phyloP scores from a whole-genome alignment of 2,113 vertebrate genomes.

The Corythoichthys intestinalis region DNA sequence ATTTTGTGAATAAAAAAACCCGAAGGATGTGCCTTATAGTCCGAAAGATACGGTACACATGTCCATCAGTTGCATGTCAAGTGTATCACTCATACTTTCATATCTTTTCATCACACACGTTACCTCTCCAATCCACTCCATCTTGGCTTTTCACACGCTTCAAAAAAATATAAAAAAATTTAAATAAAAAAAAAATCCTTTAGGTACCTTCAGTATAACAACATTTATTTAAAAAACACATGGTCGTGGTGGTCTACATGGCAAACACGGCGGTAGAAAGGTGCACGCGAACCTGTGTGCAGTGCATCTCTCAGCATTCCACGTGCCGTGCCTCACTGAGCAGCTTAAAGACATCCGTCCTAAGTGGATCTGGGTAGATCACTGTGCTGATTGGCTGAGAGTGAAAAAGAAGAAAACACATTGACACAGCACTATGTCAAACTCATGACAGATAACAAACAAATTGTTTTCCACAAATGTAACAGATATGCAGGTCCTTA shows the following conservation, averaged over 20 bases:
- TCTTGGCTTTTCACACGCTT: slow-evolving; percentile 11
- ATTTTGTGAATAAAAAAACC: too few species aligned
- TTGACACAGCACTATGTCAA: background rate
- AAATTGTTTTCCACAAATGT: background rate
- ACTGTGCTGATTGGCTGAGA: slow-evolving; percentile 27
- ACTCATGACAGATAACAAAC: background rate
- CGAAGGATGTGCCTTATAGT: too few species aligned
- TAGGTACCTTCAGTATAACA: background rate
- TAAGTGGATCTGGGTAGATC: slow-evolving; percentile 48
- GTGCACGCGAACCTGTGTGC: slow-evolving; percentile 31
- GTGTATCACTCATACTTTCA: background rate
- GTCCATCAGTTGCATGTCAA: background rate
- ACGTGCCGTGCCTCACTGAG: slow-evolving; percentile 45
- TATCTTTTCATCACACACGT: slow-evolving; percentile 4
- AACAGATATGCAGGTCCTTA: too few species aligned
- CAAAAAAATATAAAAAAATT: background rate
- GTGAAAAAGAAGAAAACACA: background rate
- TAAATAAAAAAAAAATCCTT: slow-evolving; percentile 1
- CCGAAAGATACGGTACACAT: too few species aligned
- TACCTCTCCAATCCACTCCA: slow-evolving; percentile 54
- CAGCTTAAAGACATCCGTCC: slow-evolving; percentile 52
- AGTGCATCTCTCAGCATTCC: slow-evolving; percentile 28
- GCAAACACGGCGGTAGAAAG: slow-evolving; percentile 2
- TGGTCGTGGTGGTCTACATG: background rate
- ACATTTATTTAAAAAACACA: background rate